phyloP scores from a whole-genome alignment of 2,888 invertebrate species.

The Schizaphis graminum region DNA sequence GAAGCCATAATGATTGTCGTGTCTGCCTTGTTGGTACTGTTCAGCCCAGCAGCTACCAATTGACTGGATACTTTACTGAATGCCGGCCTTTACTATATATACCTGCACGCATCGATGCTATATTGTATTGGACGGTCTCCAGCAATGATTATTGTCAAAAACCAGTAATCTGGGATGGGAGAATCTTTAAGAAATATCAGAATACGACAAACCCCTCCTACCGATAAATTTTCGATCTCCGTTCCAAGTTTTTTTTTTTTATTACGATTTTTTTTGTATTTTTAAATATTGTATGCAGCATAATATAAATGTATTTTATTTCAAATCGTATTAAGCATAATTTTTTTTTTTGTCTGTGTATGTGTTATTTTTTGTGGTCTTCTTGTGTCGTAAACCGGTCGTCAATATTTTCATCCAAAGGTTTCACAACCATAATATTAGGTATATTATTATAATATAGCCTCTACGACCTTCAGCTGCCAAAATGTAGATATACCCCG shows the following conservation, averaged over 20 bases:
- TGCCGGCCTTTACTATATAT: constrained; percentile 51
- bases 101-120: not conserved
- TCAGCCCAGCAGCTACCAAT: constrained; percentile 27
- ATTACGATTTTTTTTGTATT: not conserved
- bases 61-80: constrained; percentile 10
- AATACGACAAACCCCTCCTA: not conserved
- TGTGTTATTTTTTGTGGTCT: not conserved
- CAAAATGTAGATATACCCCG: not conserved
- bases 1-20: constrained; percentile 18
- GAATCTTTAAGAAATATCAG: not conserved
- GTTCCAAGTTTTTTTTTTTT: constrained; percentile 14
- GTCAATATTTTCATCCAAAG: not conserved
- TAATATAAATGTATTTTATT: not conserved
- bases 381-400: not conserved
- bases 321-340: not conserved
- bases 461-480: not conserved
- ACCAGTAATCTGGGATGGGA: constrained; percentile 55
- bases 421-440: constrained; percentile 14
- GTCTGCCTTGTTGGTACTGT: not conserved
- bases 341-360: not conserved
- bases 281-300: not conserved
- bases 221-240: not conserved
- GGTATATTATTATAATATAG: not conserved
- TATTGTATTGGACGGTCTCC: constrained; percentile 43
- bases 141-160: constrained; percentile 37